phyloP scores from a whole-genome alignment of 2,797 vertebrate genomes.

The Clarias fuscus region DNA sequence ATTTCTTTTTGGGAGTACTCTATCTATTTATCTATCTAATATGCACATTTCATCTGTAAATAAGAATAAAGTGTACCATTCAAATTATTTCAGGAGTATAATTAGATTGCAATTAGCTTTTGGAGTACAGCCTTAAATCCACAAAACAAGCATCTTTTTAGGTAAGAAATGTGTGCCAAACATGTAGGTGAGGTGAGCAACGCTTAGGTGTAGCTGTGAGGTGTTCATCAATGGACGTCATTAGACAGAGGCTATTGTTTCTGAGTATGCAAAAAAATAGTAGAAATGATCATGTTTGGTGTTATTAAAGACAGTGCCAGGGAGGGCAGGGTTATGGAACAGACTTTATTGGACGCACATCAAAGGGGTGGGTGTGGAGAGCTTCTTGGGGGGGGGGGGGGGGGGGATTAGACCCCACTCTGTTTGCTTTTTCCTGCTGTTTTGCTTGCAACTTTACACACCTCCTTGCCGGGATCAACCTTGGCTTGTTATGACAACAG shows the following conservation, averaged over 20 bases:
- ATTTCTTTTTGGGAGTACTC: too few species aligned
- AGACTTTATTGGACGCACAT: constrained; percentile 57
- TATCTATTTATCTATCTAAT: not conserved
- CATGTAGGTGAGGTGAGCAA: constrained; percentile 5
- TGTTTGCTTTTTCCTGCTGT: constrained; percentile 64
- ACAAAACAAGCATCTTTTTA: not conserved
- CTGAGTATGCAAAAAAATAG: constrained; percentile 43
- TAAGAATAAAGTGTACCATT: not conserved
- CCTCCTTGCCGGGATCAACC: constrained; percentile 58
- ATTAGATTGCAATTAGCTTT: not conserved
- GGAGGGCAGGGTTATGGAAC: constrained; percentile 50
- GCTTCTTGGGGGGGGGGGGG: constrained; percentile 52
- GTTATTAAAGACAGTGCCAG: constrained; percentile 55
- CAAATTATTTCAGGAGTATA: not conserved
- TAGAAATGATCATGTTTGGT: constrained; percentile 37
- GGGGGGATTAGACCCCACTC: constrained; percentile 60
- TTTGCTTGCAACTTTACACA: constrained; percentile 55
- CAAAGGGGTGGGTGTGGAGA: constrained; percentile 54
- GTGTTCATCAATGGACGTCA: constrained; percentile 31
- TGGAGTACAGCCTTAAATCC: not conserved
- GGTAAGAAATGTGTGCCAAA: constrained; percentile 34
- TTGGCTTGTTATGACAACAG: constrained; percentile 63
- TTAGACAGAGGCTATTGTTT: constrained; percentile 45
- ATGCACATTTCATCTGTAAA: not conserved
- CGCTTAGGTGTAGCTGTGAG: constrained; percentile 15